Evolutionary conservation across 2,888 invertebrate genomes (phyloP), one percentile per base, ranked within the genome.

Genomic region (Meloe dianella): DNA sequence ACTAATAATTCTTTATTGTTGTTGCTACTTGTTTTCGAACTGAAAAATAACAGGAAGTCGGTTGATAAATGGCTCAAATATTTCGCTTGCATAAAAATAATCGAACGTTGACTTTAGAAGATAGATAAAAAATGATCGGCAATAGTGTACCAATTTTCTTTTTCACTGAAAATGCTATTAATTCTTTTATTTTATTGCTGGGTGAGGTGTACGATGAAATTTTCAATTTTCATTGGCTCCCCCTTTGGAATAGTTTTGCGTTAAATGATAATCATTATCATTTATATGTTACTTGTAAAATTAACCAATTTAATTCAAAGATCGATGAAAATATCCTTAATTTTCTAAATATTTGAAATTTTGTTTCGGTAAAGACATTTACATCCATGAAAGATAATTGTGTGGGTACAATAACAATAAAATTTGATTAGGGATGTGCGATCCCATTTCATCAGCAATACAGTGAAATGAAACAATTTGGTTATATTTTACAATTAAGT

Each of bases 291-390:
- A 57, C 35, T 22, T 35, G n/a, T 59, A 32, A 59, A 35, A 7
- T 30, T 6, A 10, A n/a, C 32, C 35, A 59, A 59, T 54, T 54
- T 54, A 59, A 32, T 38, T 59, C 35, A 8, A 22, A 35, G 59
- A 30, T 22, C 59, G 32, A 59, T 22, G 17, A 5, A 30, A 38
- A 35, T 30, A 38, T n/a, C 22, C 12, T 35, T 32, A 58, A 35
- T 22, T 59, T 29, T 59, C 38, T 22, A 59, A 59, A 59, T 59
- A 38, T 38, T 59, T 59, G 59, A 35, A 32, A n/a, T 59, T 59
- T 59, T 14, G 24, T 54, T 54, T 24, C 24, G 12, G 24, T 54
- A 54, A 54, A 54, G 54, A 54, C 54, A 54, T 54, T 54, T 54
- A 54, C 22, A 24, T 54, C 24, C 54, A 24, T 54, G 24, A 24